These are phyloP conservation scores for Ancistrus triradiatus DNA, from an alignment of 2,113 vertebrate species.

Conservation along the genomic window DNA sequence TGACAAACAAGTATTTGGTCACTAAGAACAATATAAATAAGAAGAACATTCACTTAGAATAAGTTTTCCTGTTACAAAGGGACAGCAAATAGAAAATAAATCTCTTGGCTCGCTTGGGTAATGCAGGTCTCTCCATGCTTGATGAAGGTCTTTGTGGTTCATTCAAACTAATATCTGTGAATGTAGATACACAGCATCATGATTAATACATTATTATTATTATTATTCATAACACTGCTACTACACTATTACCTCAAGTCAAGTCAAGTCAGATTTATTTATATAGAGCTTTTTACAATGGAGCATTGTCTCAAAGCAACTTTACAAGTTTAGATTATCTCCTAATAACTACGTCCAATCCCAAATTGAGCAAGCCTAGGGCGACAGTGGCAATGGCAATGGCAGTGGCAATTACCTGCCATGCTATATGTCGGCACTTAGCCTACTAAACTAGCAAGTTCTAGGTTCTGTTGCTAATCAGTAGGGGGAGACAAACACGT, in stretches of 20 bases:
- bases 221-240: not conserved
- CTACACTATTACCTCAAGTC: not conserved
- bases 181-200: slow-evolving; percentile 14
- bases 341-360: no score
- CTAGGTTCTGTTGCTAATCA: not conserved
- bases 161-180: slow-evolving; percentile 42
- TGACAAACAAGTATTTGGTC: slow-evolving; percentile 28
- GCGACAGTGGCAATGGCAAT: no score
- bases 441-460: not conserved
- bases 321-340: no score
- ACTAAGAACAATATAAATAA: slow-evolving; percentile 20
- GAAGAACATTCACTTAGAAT: slow-evolving; percentile 33
- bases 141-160: slow-evolving; percentile 31
- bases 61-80: slow-evolving; percentile 22
- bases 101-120: slow-evolving; percentile 35
- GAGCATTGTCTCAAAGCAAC: no score
- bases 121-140: slow-evolving; percentile 38
- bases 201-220: not conserved
- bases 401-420: not conserved
- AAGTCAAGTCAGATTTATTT: no score
- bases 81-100: slow-evolving; percentile 45
- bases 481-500: slow-evolving; percentile 13
- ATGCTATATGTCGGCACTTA: not conserved
- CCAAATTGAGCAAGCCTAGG: no score
- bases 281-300: no score